Base-by-base conservation (phyloP, 2,113 vertebrate species). In the Okapia johnstoni region DNA sequence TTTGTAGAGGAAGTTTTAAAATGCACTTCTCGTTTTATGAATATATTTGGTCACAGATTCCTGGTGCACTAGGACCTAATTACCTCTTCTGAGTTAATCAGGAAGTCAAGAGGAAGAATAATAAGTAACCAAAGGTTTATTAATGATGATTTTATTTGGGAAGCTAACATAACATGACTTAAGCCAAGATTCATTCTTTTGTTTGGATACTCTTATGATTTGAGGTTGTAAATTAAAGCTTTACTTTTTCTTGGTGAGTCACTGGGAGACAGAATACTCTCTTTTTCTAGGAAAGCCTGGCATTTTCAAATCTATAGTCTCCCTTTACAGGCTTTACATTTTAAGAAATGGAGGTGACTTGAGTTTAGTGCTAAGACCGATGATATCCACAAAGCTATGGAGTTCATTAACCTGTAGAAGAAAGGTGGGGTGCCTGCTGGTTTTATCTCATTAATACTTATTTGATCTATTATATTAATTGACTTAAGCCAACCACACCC, bases 1-100 rank as follows among this genome's bases (percentile, higher is more conserved):
- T 98, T 97, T 98, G 96, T 97, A 98, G 97, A 97, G 66, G 88
- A 55, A 90, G 13, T 98, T 98, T 98, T 93, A 95, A 97, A 97
- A 73, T 92, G 79, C 88, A 66, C 88, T 98, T 97, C 94, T 97
- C 43, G 26, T 57, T 93, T 85, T 92, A 52, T 92, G 81, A 76
- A 28, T 87, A 33, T 43, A 30, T 95, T 70, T 70, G 73, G 54
- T 12, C 5, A 1, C 76, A 33, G 40, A 79, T 2, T 33, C 40
- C 40, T 3, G 0, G 46, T 26, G 14, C 55, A 7, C 26, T 63
- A n/a, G 52, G 63, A 66, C 54, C 40, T 57, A 58, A 17, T 16
- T 6, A 52, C 48, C 52, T 54, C 48, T 8, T 79, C 5, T 54
- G 36, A 46, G 66, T 92, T 92, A 60, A 52, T 50, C 15, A 8